Base-by-base conservation (phyloP, 1,140 invertebrate genomes). In the Lepidurus arcticus region DNA sequence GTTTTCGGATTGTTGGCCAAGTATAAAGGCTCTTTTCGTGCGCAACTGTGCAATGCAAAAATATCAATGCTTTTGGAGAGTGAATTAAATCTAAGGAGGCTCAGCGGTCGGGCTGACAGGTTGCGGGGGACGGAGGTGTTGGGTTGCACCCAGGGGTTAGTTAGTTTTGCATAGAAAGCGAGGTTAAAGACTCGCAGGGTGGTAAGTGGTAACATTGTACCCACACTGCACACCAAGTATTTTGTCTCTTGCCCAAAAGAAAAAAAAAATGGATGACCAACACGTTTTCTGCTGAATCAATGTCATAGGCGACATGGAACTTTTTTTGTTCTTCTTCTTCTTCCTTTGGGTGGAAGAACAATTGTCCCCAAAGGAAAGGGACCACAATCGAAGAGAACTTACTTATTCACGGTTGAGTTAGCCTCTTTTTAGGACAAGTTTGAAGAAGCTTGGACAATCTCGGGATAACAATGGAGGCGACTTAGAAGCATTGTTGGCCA, bases 141-240 rank as follows among this genome's bases (percentile, higher is more conserved):
- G 53, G 53, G 53, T 65, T 65, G 53, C 53, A 65, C 53, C 47
- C 53, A 65, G 53, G 53, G 53, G 53, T 13, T 65, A 21, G 53
- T 65, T 65, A 65, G 53, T 65, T 65, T 65, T 65, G 53, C 53
- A 65, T 65, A 65, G 53, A 65, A 65, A 65, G 53, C 53, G 53
- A 65, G 53, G 53, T 65, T 65, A 65, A 65, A 65, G 53, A 21
- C 53, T n/a, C 53, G 13, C 53, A 65, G 53, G 53, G 53, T 65
- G 53, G 53, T 65, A 65, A 65, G 34, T 34, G 34, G 34, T 34
- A 34, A 34, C 3, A 34, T 34, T 34, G 34, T 34, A 34, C 34
- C 34, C 34, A 34, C 34, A 26, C 26, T 26, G 26, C 47, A 65
- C 21, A 65, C 53, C 16, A 16, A 21, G 16, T 65, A n/a, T 65